A percentile compares a stretch with the other conserved stretches of the same genome.
Conservation (phyloP, 2,113 vertebrate species). For the Holacanthus passer region DNA sequence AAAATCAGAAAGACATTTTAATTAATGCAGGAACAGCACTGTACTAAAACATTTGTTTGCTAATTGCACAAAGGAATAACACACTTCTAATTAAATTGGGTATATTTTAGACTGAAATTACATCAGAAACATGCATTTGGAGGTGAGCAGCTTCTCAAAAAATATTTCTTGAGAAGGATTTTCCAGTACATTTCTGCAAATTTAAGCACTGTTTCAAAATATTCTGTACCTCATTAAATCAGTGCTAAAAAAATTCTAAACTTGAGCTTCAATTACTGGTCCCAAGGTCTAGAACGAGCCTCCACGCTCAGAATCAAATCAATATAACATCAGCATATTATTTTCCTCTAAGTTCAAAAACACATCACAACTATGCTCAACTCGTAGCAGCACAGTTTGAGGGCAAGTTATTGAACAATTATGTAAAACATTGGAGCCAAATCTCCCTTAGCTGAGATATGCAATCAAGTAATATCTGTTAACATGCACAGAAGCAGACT, state of each 20-base stretch:
- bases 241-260: neutral
- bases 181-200: neutral
- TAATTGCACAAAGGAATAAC: neutral
- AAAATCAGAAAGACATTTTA: neutral
- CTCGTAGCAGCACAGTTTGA: constrained; percentile 12
- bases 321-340: neutral
- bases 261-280: neutral
- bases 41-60: neutral
- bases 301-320: neutral
- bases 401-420: constrained; percentile 21
- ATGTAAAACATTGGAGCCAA: constrained; percentile 16
- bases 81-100: neutral
- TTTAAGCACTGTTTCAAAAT: no score
- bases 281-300: constrained; percentile 13
- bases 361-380: neutral
- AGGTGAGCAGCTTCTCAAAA: neutral
- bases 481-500: constrained; percentile 5
- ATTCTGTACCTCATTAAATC: neutral
- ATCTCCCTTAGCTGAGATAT: neutral
- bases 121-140: neutral
- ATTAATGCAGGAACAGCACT: neutral
- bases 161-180: no score
- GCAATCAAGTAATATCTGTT: constrained; percentile 22
- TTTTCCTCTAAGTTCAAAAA: neutral
- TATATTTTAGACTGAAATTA: neutral